Evolutionary conservation across 2,888 invertebrate genomes (phyloP), one percentile per base, ranked within the genome.

Genomic region (Selenia dentaria): DNA sequence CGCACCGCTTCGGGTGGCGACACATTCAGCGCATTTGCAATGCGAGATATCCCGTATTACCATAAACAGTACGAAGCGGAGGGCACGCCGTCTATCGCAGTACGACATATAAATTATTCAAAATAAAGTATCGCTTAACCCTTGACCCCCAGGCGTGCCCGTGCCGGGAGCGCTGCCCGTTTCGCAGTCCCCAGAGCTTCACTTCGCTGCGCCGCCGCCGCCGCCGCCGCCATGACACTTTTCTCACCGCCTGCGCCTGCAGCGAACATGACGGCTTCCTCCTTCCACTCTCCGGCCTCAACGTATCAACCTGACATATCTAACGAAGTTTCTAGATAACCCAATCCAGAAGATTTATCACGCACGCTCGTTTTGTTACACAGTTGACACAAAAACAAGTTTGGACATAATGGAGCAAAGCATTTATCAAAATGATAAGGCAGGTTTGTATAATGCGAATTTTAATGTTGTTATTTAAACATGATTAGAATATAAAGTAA

Each of bases 101-200:
- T 76, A 78, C 83, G 83, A 88, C 87, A 88, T 88, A 89, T 90
- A 90, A 89, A 90, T 90, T 89, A 90, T 90, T 90, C 90, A 90
- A 89, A 90, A 89, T 90, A 89, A 90, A 90, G 90, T 90, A 90
- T 90, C 89, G 90, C 85, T 90, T 90, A 90, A 88, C 90, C 90
- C 63, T 59, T 77, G 84, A 88, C 83, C 85, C 70, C 67, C 70
- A 64, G 16, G 47, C 47, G 47, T 48, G 42, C 45, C 34, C 24
- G 37, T 43, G 28, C 57, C 68, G 60, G 64, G 62, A 67, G 67
- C 57, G 53, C 52, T 20, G 22, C 3, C 36, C 25, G 36, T 14
- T 26, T 37, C 35, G 37, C 39, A 36, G 42, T 40, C 20, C n/a
- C 3, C 11, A 20, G 39, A 44, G 44, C 44, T 41, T 44, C 40